These are phyloP conservation scores for Anolis carolinensis DNA, from an alignment of 2,113 vertebrate genomes.

Conservation along the genomic window DNA sequence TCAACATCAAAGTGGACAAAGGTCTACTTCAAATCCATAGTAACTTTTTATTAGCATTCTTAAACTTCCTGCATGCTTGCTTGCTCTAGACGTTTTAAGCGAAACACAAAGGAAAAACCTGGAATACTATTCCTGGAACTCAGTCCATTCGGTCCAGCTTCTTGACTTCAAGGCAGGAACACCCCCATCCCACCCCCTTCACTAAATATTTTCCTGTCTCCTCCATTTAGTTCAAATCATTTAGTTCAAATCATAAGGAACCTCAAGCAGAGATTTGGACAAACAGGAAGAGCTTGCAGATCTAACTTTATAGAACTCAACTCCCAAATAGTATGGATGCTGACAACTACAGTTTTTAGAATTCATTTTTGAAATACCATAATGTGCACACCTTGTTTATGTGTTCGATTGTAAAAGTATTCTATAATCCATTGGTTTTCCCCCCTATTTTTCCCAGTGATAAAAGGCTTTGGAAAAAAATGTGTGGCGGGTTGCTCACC, in stretches of 20 bases:
- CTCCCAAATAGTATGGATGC: neutral
- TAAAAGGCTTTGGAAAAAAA: too few relatives aligned
- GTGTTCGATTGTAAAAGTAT: too few relatives aligned
- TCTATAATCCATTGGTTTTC: too few relatives aligned
- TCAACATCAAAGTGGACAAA: constrained; percentile 56
- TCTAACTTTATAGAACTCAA: neutral
- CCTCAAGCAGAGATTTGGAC: neutral
- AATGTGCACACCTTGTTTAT: too few relatives aligned
- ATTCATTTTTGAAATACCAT: too few relatives aligned
- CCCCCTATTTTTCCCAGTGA: too few relatives aligned
- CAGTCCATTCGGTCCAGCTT: neutral
- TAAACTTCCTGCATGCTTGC: constrained; percentile 40
- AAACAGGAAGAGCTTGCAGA: neutral
- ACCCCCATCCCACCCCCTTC: neutral
- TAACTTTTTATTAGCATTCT: constrained; percentile 37
- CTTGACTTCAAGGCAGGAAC: neutral
- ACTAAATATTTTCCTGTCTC: neutral
- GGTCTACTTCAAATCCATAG: constrained; percentile 8
- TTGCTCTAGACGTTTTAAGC: constrained; percentile 38
- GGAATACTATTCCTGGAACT: neutral
- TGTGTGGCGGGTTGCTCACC: too few relatives aligned
- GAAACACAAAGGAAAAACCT: neutral
- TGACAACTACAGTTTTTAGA: too few relatives aligned
- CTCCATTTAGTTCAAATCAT: neutral
- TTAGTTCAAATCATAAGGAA: neutral